Evolutionary conservation across 2,797 vertebrate genomes (phyloP), one percentile per base, ranked within the genome.

Genomic region (Trematomus bernacchii): DNA sequence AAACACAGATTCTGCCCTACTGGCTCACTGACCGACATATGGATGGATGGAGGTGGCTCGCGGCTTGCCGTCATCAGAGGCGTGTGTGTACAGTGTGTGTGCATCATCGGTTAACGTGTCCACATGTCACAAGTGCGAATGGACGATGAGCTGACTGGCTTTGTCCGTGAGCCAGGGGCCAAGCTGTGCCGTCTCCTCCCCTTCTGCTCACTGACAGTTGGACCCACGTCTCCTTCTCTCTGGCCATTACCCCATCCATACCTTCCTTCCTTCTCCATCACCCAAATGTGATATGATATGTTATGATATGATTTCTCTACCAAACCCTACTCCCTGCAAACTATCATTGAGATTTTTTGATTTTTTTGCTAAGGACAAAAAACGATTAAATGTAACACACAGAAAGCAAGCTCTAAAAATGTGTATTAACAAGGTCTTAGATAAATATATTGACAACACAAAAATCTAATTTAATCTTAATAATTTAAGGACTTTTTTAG

Each of bases 1-100:
- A 81, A 78, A 68, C 60, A 58, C 75, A 8, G 13, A 71, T 85
- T 77, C 75, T 85, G 82, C 85, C 79, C 83, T 30, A 83, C 79
- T 83, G 83, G 76, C 86, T 89, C 84, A 76, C 82, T 91, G 87
- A 89, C 86, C 78, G 66, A 91, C 91, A 91, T 89, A 91, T 91
- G 90, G 87, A 87, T 90, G 78, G 85, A 80, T 85, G 69, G 66
- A 80, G 72, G 72, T 70, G 51, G 69, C 77, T 85, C 61, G 3
- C 75, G 70, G 69, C 75, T 87, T 63, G 79, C 69, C 33, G 3
- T 70, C 80, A 83, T 89, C 79, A 60, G 52, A 68, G 76, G 73
- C 6, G 21, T 75, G 71, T 79, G 76, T 53, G 70, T 77, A 54
- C 68, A 76, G 70, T 78, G 83, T 85, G 74, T 83, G 68, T 71